phyloP scores from a whole-genome alignment of 1,140 invertebrate species.

The Tigriopus japonicus region DNA sequence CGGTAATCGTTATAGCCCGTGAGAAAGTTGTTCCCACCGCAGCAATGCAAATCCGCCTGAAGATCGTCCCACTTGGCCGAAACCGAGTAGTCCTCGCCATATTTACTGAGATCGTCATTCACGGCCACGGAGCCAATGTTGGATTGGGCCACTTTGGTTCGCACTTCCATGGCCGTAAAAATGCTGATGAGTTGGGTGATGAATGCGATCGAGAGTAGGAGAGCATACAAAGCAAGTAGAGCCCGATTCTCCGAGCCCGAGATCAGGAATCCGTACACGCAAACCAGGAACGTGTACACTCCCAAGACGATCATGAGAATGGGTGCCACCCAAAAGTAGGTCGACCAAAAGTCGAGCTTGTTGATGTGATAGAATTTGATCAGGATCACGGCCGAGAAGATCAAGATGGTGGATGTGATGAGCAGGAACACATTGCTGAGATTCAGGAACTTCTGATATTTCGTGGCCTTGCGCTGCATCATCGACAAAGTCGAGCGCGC shows the following conservation, averaged over 20 bases:
- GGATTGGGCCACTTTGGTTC: slow-evolving; percentile 2
- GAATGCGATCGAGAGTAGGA: slow-evolving; percentile 11
- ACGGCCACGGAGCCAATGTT: neutral
- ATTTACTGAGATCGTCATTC: slow-evolving; percentile 4
- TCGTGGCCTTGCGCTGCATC: neutral
- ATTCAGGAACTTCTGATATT: slow-evolving; percentile 13
- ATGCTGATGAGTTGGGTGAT: slow-evolving; percentile 6
- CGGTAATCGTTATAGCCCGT: slow-evolving; percentile 13
- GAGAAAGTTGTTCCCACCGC: slow-evolving; percentile 9
- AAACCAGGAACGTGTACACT: slow-evolving; percentile 14
- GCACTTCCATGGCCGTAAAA: slow-evolving; percentile 7
- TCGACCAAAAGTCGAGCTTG: slow-evolving; percentile 14
- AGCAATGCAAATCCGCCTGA: slow-evolving; percentile 7
- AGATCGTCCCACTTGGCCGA: slow-evolving; percentile 12
- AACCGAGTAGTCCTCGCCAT: neutral
- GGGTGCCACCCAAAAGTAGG: slow-evolving; percentile 5
- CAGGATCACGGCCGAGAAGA: slow-evolving; percentile 12
- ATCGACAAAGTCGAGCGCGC: neutral
- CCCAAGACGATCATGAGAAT: slow-evolving; percentile 12
- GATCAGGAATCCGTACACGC: slow-evolving; percentile 12
- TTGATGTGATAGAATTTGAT: slow-evolving; percentile 13
- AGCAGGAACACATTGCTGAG: slow-evolving; percentile 10
- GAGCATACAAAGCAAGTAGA: neutral
- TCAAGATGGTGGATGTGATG: slow-evolving; percentile 14
- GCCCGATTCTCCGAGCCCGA: slow-evolving; percentile 12